Conservation (phyloP, 1,140 invertebrate genomes). For the Chrysoperla carnea region DNA sequence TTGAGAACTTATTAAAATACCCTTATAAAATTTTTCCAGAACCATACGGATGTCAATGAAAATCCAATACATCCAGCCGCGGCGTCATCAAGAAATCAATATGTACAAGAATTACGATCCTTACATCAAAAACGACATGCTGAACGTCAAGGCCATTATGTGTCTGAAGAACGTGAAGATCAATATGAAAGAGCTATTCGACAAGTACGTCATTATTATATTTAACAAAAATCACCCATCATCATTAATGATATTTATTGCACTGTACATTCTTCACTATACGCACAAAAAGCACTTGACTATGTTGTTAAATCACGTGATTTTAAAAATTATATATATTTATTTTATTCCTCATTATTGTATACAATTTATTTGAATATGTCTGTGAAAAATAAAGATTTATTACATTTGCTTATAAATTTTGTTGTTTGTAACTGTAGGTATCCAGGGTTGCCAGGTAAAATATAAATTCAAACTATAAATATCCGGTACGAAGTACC, state of each 20-base stretch:
- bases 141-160: slow-evolving; percentile 29
- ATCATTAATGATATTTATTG: slow-evolving; percentile 4
- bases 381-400: too few species aligned
- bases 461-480: too few species aligned
- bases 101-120: slow-evolving; percentile 5
- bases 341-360: too few species aligned
- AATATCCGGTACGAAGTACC: too few species aligned
- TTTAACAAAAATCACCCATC: slow-evolving; percentile 3
- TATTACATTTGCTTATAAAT: too few species aligned
- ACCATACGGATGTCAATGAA: neutral
- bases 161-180: slow-evolving; percentile 27
- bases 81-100: slow-evolving; percentile 1
- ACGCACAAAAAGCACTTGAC: slow-evolving; percentile 8
- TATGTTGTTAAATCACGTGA: slow-evolving; percentile 2
- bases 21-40: neutral
- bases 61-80: slow-evolving; percentile 2
- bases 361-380: too few species aligned
- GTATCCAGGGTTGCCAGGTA: too few species aligned
- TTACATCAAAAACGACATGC: slow-evolving; percentile 31
- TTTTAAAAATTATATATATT: too few species aligned
- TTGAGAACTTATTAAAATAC: too few species aligned
- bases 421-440: too few species aligned
- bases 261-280: neutral
- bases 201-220: slow-evolving; percentile 16
- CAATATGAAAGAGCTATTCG: slow-evolving; percentile 25